Conservation (phyloP, 1,140 invertebrate genomes). For the Tetragnatha versicolor region DNA sequence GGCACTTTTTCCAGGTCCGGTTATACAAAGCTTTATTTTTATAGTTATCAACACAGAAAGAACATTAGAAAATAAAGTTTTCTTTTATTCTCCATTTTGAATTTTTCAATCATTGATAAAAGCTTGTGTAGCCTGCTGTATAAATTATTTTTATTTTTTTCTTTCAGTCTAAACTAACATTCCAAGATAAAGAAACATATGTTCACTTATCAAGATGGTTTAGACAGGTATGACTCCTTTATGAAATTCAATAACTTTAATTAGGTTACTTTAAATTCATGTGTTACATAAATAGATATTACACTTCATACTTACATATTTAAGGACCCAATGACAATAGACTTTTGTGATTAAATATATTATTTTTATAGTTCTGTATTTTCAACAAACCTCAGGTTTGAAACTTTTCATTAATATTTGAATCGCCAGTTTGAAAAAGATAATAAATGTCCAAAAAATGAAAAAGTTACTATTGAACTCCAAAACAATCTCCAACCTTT, state of each 20-base stretch:
- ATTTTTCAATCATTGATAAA: too few species aligned
- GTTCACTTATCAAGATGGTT: slow-evolving; percentile 12
- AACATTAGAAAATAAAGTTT: too few species aligned
- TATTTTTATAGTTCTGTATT: neutral
- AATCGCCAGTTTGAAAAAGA: too few species aligned
- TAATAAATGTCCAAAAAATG: too few species aligned
- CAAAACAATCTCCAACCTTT: too few species aligned
- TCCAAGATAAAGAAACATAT: slow-evolving; percentile 16
- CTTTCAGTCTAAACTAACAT: slow-evolving; percentile 1
- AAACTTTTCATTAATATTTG: neutral
- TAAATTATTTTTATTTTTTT: neutral
- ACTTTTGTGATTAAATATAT: neutral
- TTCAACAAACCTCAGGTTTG: neutral
- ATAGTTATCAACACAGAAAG: too few species aligned
- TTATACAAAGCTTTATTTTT: too few species aligned
- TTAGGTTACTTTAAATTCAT: neutral
- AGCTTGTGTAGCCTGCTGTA: too few species aligned
- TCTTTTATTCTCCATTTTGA: too few species aligned
- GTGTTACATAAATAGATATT: neutral
- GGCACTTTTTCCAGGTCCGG: too few species aligned
- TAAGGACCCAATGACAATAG: neutral
- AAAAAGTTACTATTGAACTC: too few species aligned
- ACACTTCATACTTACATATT: neutral
- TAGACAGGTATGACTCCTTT: neutral
- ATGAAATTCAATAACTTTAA: neutral